Evolutionary conservation across 2,113 vertebrate species (phyloP).

Genomic region (Hemicordylus capensis): DNA sequence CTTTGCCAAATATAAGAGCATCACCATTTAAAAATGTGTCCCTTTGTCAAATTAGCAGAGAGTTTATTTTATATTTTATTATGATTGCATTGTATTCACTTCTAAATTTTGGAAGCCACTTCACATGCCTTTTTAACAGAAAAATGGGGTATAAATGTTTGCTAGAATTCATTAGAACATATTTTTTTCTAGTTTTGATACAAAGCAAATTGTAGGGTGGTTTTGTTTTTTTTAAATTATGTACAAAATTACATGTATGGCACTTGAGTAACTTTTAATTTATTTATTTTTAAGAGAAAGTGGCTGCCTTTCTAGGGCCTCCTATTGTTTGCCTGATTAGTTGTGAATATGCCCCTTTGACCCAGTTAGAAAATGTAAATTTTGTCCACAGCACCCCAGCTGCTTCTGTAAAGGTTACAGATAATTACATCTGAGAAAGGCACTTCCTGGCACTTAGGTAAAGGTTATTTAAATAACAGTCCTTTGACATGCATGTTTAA

Average conservation of each 20-base stretch:
- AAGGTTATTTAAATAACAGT: conserved; percentile 18
- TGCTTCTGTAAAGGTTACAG: conserved; percentile 22
- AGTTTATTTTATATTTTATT: too few species aligned
- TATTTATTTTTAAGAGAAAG: not conserved
- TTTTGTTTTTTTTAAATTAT: not conserved
- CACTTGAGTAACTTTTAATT: not conserved
- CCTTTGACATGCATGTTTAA: conserved; percentile 29
- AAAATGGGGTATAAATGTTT: too few species aligned
- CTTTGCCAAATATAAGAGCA: too few species aligned
- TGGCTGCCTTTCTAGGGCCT: not conserved
- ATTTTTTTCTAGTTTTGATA: not conserved
- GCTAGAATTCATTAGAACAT: not conserved
- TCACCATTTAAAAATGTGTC: too few species aligned
- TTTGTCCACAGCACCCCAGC: not conserved
- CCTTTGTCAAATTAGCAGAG: too few species aligned
- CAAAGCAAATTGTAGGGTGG: not conserved
- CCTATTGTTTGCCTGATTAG: not conserved
- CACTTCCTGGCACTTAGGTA: not conserved
- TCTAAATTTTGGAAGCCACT: too few species aligned
- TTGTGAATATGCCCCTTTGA: not conserved
- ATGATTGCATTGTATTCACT: too few species aligned
- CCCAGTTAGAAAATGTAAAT: not conserved
- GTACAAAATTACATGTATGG: not conserved
- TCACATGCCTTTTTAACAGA: too few species aligned
- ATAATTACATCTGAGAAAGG: not conserved